These are phyloP conservation scores for Cerceris rybyensis DNA, from an alignment of 2,888 invertebrate genomes.

Conservation along the genomic window DNA sequence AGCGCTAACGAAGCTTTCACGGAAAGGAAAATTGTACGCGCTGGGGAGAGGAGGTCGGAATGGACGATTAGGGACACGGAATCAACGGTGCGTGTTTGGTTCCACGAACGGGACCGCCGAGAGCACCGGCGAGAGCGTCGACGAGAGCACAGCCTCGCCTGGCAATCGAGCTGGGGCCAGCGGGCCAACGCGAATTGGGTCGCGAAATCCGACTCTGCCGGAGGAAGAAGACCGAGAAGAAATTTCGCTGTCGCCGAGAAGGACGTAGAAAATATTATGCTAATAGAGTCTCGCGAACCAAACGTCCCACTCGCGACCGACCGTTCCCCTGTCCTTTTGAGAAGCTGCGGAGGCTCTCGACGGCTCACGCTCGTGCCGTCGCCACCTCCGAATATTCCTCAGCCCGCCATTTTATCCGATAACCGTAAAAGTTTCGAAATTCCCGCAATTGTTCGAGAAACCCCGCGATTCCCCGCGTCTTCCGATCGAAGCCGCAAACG, in stretches of 20 bases:
- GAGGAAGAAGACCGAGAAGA: constrained; percentile 18
- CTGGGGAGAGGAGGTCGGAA: constrained; percentile 27
- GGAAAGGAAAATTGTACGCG: constrained; percentile 42
- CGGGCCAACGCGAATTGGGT: constrained; percentile 71
- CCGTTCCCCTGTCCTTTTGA: constrained; percentile 9
- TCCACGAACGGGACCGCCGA: constrained; percentile 42
- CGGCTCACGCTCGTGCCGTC: too few relatives aligned
- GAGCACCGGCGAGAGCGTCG: constrained; percentile 8
- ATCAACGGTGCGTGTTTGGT: constrained; percentile 22
- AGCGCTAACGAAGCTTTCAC: constrained; percentile 42
- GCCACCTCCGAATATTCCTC: too few relatives aligned
- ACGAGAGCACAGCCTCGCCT: constrained; percentile 17
- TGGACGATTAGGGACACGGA: constrained; percentile 26
- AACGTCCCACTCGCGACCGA: constrained; percentile 6
- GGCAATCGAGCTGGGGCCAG: constrained; percentile 46
- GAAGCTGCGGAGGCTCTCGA: not conserved
- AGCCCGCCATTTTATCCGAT: too few relatives aligned
- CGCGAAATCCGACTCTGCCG: constrained; percentile 60
- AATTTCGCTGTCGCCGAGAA: constrained; percentile 39
- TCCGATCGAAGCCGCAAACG: too few relatives aligned
- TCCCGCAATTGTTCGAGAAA: too few relatives aligned
- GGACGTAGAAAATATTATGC: constrained; percentile 53
- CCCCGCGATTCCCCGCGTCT: too few relatives aligned
- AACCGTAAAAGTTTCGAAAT: too few relatives aligned
- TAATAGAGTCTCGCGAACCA: constrained; percentile 22